These are phyloP conservation scores for Pteruthius melanotis DNA, from an alignment of 2,113 vertebrate genomes.

Conservation along the genomic window DNA sequence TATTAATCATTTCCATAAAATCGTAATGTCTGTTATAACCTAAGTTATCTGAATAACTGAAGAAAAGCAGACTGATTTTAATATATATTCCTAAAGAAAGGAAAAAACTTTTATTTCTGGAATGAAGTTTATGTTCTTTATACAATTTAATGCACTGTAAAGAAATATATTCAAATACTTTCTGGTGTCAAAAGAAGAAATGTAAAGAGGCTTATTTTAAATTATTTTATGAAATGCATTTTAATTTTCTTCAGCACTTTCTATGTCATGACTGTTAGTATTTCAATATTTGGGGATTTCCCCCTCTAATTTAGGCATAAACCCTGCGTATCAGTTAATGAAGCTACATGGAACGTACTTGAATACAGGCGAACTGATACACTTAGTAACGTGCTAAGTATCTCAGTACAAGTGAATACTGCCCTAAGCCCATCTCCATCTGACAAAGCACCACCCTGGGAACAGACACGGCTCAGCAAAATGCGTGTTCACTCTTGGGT, in stretches of 20 bases:
- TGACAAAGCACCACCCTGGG: neutral
- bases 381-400: accelerated
- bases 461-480: neutral
- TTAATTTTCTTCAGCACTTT: neutral
- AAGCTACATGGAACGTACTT: neutral
- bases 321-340: neutral
- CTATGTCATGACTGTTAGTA: neutral
- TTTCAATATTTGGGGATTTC: neutral
- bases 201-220: neutral
- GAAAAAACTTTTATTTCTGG: neutral
- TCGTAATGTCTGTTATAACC: neutral
- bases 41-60: neutral
- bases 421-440: neutral
- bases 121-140: neutral
- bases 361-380: neutral
- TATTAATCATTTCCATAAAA: neutral
- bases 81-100: neutral
- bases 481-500: accelerated
- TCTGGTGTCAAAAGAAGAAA: neutral
- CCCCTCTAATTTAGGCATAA: neutral
- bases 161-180: neutral
- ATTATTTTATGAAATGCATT: neutral
- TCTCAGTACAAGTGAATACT: neutral
- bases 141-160: neutral
- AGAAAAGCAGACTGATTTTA: neutral